Conservation (phyloP, 2,113 vertebrate genomes). For the Haemorhous mexicanus region DNA sequence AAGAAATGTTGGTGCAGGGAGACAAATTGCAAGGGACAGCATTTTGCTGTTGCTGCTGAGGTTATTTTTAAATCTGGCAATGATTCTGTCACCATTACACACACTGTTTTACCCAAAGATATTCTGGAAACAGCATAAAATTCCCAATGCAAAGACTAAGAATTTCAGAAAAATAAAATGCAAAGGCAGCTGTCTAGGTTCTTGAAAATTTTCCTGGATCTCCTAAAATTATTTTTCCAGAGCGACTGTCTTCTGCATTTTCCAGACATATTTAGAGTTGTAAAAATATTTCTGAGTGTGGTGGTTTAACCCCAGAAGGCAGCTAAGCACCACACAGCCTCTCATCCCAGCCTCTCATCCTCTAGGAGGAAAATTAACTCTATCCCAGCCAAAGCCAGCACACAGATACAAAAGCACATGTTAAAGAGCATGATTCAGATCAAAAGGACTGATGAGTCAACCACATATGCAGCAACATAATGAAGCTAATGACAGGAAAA, state of each 20-base stretch:
- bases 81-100: constrained; percentile 14
- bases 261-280: neutral
- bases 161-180: neutral
- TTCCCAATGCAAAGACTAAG: neutral
- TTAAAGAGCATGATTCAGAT: neutral
- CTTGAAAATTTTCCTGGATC: constrained; percentile 21
- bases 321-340: neutral
- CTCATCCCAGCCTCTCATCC: neutral
- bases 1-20: neutral
- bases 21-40: constrained; percentile 38
- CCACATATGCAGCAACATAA: neutral
- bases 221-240: constrained; percentile 16
- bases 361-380: neutral
- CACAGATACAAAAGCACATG: neutral
- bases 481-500: neutral
- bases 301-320: neutral
- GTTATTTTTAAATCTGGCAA: constrained; percentile 58
- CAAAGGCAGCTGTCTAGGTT: neutral
- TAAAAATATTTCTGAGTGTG: constrained; percentile 4
- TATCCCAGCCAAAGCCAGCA: neutral
- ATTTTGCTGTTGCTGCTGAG: constrained; percentile 33
- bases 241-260: neutral
- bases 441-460: neutral
- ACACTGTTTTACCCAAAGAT: constrained; percentile 3
- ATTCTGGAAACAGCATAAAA: neutral